These are phyloP conservation scores for Aphaenogaster floridana DNA, from an alignment of 1,140 invertebrate species.

Conservation along the genomic window DNA sequence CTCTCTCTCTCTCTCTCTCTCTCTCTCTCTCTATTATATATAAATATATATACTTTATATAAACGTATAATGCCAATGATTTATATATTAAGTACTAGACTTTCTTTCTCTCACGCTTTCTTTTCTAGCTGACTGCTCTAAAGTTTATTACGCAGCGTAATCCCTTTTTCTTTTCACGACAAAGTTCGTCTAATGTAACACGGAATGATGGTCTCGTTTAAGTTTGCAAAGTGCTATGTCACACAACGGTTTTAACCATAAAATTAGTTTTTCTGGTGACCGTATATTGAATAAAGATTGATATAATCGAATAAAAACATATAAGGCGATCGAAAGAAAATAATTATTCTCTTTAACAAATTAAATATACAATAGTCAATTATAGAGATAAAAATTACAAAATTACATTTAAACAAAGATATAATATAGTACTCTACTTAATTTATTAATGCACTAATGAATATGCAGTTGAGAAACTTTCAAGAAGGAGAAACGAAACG, in stretches of 20 bases:
- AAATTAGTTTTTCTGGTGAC: constrained; percentile 70
- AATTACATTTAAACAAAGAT: background rate
- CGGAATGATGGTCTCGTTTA: constrained; percentile 69
- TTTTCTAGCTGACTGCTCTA: constrained; percentile 2
- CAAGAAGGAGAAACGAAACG: constrained; percentile 19
- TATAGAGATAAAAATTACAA: background rate
- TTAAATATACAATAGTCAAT: background rate
- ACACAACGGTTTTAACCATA: constrained; percentile 60
- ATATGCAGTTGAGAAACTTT: constrained; percentile 35
- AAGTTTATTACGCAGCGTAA: constrained; percentile 72
- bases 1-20: background rate
- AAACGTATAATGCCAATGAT: background rate
- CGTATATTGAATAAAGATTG: constrained; percentile 43
- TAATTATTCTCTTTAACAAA: constrained; percentile 29
- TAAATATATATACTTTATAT: background rate
- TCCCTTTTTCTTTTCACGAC: constrained; percentile 70
- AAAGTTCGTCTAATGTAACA: constrained; percentile 63
- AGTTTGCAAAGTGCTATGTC: constrained; percentile 65
- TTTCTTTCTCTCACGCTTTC: constrained; percentile 40
- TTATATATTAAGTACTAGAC: constrained; percentile 58
- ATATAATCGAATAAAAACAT: background rate
- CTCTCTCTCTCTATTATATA: background rate
- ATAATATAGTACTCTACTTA: background rate
- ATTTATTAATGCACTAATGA: constrained; percentile 14
- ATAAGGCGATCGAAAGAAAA: constrained; percentile 16